Percentiles rank a stretch among this genome's conserved stretches.
These are phyloP conservation scores for Argopecten irradians DNA, from an alignment of 1,140 invertebrate genomes.

Conservation along the genomic window DNA sequence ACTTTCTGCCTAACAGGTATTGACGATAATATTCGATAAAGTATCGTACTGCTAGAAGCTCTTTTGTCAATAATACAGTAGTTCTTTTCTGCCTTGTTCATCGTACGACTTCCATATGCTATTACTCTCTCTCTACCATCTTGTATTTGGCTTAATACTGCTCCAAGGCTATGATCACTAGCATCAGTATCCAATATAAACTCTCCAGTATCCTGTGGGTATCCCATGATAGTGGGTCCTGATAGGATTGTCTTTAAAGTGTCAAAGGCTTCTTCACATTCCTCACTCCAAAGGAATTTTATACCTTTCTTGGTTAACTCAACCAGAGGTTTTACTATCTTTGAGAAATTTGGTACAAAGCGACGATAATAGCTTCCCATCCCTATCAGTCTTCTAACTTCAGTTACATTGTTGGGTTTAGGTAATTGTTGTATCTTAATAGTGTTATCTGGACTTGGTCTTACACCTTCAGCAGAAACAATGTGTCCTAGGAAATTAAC, in stretches of 20 bases:
- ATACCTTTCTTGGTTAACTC: conserved; percentile 36
- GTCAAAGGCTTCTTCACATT: background rate
- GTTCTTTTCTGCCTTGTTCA: background rate
- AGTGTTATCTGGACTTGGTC: conserved; percentile 38
- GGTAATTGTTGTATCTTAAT: conserved; percentile 34
- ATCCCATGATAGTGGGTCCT: too few species aligned
- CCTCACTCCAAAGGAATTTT: conserved; percentile 32
- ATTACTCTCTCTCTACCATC: background rate
- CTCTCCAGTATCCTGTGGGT: background rate
- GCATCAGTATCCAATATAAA: background rate
- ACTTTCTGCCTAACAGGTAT: background rate
- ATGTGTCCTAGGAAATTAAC: conserved; percentile 41
- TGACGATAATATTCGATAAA: background rate
- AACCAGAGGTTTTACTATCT: conserved; percentile 33
- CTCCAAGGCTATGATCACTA: background rate
- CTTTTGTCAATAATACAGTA: background rate
- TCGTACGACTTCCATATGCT: background rate
- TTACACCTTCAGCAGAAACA: conserved; percentile 27
- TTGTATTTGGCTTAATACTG: background rate
- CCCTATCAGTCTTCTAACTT: conserved; percentile 48
- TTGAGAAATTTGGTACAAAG: conserved; percentile 35
- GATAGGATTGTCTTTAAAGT: too few species aligned
- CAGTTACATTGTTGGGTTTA: conserved; percentile 36
- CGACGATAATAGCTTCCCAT: conserved; percentile 43
- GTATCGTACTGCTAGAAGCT: background rate